These are phyloP conservation scores for Aphaenogaster floridana DNA, from an alignment of 1,140 invertebrate genomes.

Conservation along the genomic window DNA sequence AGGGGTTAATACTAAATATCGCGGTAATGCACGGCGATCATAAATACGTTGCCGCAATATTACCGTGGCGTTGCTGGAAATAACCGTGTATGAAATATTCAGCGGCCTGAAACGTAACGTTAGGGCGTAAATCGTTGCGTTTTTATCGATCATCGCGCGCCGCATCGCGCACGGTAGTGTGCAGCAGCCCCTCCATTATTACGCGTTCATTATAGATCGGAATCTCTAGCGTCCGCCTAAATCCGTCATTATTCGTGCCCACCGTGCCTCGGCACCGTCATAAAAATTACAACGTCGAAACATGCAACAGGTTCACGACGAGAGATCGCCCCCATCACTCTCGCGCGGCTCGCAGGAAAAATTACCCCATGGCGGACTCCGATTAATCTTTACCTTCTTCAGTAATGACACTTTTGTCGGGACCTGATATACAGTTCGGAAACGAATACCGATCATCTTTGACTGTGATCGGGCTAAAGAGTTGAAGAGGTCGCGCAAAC, in stretches of 20 bases:
- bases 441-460: not conserved
- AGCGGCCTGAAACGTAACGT: constrained; percentile 34
- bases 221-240: constrained; percentile 39
- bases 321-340: not conserved
- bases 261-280: not conserved
- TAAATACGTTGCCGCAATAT: constrained; percentile 37
- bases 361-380: not conserved
- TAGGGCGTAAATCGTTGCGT: constrained; percentile 35
- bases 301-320: constrained; percentile 28
- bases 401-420: not conserved
- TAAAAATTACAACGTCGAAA: constrained; percentile 45
- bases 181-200: constrained; percentile 25
- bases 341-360: not conserved
- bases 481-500: not conserved
- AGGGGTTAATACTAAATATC: constrained; percentile 16
- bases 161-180: not conserved
- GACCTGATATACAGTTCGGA: not conserved
- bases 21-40: constrained; percentile 26
- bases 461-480: not conserved
- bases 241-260: constrained; percentile 14
- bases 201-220: constrained; percentile 33
- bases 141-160: constrained; percentile 49
- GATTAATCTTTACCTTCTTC: not conserved
- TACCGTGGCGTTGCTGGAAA: constrained; percentile 25
- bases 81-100: constrained; percentile 52